phyloP scores from a whole-genome alignment of 1,140 invertebrate genomes.

The Hyles vespertilio region DNA sequence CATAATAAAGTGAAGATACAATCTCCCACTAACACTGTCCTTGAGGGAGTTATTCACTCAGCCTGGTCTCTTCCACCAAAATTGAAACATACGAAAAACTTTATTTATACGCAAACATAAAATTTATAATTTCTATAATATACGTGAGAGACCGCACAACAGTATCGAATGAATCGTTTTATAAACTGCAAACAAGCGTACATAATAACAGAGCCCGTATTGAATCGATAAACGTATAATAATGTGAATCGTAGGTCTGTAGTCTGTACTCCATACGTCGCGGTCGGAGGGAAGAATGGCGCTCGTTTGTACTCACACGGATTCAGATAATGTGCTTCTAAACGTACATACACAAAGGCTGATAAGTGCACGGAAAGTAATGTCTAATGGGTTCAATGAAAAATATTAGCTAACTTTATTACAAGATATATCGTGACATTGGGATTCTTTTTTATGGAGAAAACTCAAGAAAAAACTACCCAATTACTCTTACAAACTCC shows the following conservation, averaged over 20 bases:
- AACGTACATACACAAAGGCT: too few relatives aligned
- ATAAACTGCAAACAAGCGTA: constrained; percentile 12
- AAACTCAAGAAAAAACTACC: too few relatives aligned
- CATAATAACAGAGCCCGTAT: constrained; percentile 40
- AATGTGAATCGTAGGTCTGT: constrained; percentile 25
- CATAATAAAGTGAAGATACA: constrained; percentile 75
- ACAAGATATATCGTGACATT: too few relatives aligned
- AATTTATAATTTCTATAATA: too few relatives aligned
- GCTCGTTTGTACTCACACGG: constrained; percentile 10
- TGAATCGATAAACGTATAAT: constrained; percentile 51
- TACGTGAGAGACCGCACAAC: background rate
- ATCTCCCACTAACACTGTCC: constrained; percentile 74
- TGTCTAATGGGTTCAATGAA: too few relatives aligned
- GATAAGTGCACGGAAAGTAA: too few relatives aligned
- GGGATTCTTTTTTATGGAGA: too few relatives aligned
- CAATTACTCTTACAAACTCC: too few relatives aligned
- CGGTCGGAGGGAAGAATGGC: constrained; percentile 5
- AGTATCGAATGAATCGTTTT: background rate
- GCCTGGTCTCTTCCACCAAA: constrained; percentile 60
- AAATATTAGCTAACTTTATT: too few relatives aligned
- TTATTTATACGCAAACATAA: background rate
- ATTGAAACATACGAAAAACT: constrained; percentile 29
- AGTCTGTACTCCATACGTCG: background rate
- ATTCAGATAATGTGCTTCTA: too few relatives aligned
- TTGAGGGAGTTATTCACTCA: constrained; percentile 73